Evolutionary conservation across 2,888 invertebrate species (phyloP), one percentile per base, ranked within the genome.

Genomic region (Ellobium chinense): DNA sequence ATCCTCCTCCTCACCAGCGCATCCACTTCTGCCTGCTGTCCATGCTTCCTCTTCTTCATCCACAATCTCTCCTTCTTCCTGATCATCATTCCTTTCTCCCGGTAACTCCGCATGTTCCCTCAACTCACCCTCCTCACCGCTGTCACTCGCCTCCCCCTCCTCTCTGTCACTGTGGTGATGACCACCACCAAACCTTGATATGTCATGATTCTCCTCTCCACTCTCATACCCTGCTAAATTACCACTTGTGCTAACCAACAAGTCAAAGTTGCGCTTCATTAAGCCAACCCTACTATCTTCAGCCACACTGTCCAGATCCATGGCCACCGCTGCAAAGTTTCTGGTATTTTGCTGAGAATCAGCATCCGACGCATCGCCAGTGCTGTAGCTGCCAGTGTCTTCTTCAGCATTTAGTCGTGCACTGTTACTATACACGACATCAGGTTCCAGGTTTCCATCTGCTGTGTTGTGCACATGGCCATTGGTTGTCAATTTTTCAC

Each of bases 141-240:
- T 75, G n/a, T 80, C 80, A 69, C 68, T 58, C 0, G 75, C 74
- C 31, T 80, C 80, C 14, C 80, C 80, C 54, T 75, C 80, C 62
- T 80, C 80, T 29, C 68, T 80, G 31, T 68, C 80, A 63, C 2
- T 27, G 14, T 31, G 76, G 24, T 36, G 34, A 34, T 72, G 72
- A 1, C 18, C 34, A 46, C 18, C 7, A 12, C n/a, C n/a, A 31
- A n/a, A 12, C 36, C 56, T 56, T 34, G 34, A n/a, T 54, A 58
- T 37, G 18, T 60, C 56, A 37, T n/a, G 36, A 58, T 66, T 54
- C 5, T 74, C 74, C 63, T 74, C 74, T 29, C 74, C 74, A 29
- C 74, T 74, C 29, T 74, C 74, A 74, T 63, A 74, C 27, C 74
- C 74, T 2, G 74, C 74, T 12, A 74, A 34, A 31, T 74, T 74